Evolutionary conservation across 2,888 invertebrate genomes (phyloP).

Genomic region (Mythimna ferrago): DNA sequence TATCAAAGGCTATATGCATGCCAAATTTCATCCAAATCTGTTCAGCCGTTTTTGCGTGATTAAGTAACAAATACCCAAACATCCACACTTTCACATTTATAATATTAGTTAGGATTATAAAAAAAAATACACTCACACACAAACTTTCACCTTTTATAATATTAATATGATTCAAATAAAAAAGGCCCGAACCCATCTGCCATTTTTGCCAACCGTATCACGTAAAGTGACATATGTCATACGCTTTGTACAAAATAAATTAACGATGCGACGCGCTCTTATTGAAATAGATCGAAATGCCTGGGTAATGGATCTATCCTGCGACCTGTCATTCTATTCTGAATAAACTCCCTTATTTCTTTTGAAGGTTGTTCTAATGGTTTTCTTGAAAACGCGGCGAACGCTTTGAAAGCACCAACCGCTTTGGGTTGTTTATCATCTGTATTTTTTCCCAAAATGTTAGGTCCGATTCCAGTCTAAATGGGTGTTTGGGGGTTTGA

Average conservation of each 20-base stretch:
- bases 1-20: no score
- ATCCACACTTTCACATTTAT: no score
- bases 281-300: constrained; percentile 28
- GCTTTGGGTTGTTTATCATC: no score
- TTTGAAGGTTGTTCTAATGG: not conserved
- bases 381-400: not conserved
- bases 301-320: constrained; percentile 14
- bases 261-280: constrained; percentile 9
- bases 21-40: no score
- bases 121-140: no score
- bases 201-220: constrained; percentile 23
- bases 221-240: constrained; percentile 30
- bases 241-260: constrained; percentile 29
- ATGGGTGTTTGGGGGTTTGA: no score
- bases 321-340: not conserved
- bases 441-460: no score
- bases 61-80: no score
- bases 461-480: no score
- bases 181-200: not conserved
- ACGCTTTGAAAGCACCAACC: not conserved
- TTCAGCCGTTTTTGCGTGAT: no score
- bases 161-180: not conserved
- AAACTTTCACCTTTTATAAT: no score
- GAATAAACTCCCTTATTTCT: constrained; percentile 7
- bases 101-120: no score